Evolutionary conservation across 2,113 vertebrate genomes (phyloP).

Genomic region (Scalopus aquaticus): DNA sequence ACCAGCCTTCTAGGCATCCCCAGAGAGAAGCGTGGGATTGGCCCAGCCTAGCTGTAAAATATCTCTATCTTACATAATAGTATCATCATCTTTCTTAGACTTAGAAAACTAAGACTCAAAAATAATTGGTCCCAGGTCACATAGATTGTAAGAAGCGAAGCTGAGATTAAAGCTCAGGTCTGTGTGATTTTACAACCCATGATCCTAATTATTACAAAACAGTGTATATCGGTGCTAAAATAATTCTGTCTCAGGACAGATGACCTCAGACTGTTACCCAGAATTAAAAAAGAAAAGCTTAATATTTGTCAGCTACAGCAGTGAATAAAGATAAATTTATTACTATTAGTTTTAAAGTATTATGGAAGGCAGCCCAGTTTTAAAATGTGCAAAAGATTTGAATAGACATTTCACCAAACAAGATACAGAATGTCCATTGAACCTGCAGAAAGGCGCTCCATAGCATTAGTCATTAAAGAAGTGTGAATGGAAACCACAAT

Average conservation of each 20-base stretch:
- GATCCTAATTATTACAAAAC: background rate
- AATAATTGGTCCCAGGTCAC: background rate
- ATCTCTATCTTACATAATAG: background rate
- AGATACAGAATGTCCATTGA: background rate
- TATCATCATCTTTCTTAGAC: constrained; percentile 4
- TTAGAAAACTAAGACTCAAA: constrained; percentile 38
- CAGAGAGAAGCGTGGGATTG: background rate
- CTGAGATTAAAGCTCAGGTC: background rate
- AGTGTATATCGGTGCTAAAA: background rate
- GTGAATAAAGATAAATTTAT: background rate
- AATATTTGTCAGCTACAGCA: background rate
- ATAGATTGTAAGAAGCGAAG: background rate
- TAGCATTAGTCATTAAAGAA: background rate
- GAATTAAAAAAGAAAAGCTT: background rate
- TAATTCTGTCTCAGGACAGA: background rate
- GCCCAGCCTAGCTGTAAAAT: background rate
- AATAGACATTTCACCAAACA: background rate
- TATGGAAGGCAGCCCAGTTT: background rate
- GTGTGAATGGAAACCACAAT: background rate
- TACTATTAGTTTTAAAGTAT: background rate
- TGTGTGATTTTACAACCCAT: background rate
- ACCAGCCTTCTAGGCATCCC: background rate
- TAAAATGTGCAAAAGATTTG: background rate
- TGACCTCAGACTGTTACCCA: background rate
- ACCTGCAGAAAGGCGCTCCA: background rate